Evolutionary conservation across 2,888 invertebrate genomes (phyloP), one percentile per base, ranked within the genome.

Genomic region (Choreutis nemorana): DNA sequence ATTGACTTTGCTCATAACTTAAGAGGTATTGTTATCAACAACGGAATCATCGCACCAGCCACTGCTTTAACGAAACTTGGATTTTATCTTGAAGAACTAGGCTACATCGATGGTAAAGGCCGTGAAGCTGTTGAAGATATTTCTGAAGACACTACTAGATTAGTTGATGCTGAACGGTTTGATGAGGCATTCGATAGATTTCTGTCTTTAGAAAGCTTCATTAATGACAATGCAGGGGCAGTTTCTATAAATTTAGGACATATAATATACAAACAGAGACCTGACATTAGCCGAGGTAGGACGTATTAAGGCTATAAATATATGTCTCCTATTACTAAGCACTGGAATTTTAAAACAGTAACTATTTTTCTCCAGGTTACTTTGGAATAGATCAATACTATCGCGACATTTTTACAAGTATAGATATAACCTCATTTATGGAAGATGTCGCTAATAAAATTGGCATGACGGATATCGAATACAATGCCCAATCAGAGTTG

Each of bases 41-140:
- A 94, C 61, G 86, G 91, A 0, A 91, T 94, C 86, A 87, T 94
- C 28, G 89, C 91, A 0, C 92, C 94, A 4, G 58, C 66, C 2
- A 21, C 62, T 8, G 58, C 51, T 1, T 45, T 75, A 14, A 60
- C 63, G 1, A 62, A 65, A 40, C 56, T 78, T 3, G 71, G 75
- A 2, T 70, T 68, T 40, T 78, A 77, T 37, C 55, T 78, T 2
- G 72, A 75, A 36, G 70, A 77, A 33, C 54, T 71, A 65, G 88
- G 84, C 2, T 81, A 89, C 48, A 81, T 92, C 10, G 90, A 91
- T 53, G 70, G 68, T 18, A 54, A 59, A 22, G 91, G 90, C 0
- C 82, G 83, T 36, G 48, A 62, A 2, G 57, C 54, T 7, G 81
- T 91, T 14, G 81, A 85, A 44, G 51, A 45, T 2, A 65, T 81